Percentiles rank a stretch among this genome's conserved stretches.
Evolutionary conservation across 2,888 invertebrate genomes (phyloP).

Genomic region (Drosophila helvetica): DNA sequence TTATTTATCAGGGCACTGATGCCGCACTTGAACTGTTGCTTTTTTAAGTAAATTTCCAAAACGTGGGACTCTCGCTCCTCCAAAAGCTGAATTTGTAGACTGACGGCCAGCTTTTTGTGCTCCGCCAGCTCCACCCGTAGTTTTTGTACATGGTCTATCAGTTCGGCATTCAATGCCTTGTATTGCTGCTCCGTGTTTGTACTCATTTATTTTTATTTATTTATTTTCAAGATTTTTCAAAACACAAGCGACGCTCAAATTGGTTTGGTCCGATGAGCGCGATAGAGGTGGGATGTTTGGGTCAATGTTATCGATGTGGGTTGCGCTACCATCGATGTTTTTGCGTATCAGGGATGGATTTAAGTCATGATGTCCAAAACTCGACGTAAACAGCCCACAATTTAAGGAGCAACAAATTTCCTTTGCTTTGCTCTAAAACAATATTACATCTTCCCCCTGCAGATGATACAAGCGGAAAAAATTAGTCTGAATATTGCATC

Average conservation of each 20-base stretch:
- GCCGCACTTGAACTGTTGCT: not conserved
- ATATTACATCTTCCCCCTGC: too few relatives aligned
- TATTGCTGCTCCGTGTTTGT: constrained; percentile 17
- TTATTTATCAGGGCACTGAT: not conserved
- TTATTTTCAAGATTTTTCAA: not conserved
- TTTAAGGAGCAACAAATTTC: too few relatives aligned
- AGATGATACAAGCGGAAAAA: too few relatives aligned
- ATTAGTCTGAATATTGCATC: too few relatives aligned
- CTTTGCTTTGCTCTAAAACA: too few relatives aligned
- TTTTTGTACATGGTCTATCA: constrained; percentile 25
- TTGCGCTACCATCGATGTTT: too few relatives aligned
- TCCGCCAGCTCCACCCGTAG: constrained; percentile 19
- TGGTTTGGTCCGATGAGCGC: too few relatives aligned
- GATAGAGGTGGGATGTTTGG: too few relatives aligned
- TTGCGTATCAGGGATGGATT: too few relatives aligned
- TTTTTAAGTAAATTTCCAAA: not conserved
- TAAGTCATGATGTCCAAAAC: too few relatives aligned
- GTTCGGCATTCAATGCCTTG: constrained; percentile 24
- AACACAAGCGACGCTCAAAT: not conserved
- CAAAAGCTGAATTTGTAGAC: constrained; percentile 1
- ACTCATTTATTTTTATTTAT: constrained; percentile 11
- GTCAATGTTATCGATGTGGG: too few relatives aligned
- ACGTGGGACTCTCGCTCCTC: constrained; percentile 5
- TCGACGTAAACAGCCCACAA: too few relatives aligned
- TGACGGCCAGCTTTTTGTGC: not conserved